Evolutionary conservation across 37 sponge, comb jelly and placozoan genomes (phyloP), one percentile per base, ranked within the genome.

Genomic region (Dysidea cf. avara): DNA sequence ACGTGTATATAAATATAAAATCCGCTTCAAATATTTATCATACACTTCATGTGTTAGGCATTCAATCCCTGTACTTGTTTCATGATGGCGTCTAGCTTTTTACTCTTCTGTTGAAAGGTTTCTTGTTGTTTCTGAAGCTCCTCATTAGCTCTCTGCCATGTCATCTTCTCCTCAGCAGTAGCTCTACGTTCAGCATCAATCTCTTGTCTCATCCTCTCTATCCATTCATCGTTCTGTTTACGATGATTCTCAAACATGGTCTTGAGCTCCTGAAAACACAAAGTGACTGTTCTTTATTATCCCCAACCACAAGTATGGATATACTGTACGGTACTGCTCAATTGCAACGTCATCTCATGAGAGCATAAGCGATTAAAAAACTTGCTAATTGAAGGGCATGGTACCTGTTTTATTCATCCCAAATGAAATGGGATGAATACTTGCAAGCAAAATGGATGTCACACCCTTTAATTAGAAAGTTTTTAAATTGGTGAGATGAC

Each of bases 41-140:
- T n/a, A n/a, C n/a, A n/a, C n/a, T n/a, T n/a, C n/a, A 7, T 7
- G 56, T 55, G 26, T 36, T 32, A 65, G 22, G 69, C 56, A 51
- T 65, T 39, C 22, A 88, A 74, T 0, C 91, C 91, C 60, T 90
- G 87, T 0, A 90, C 85, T 65, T 90, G 91, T 59, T 77, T 85
- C 91, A 90, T 90, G 28, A 90, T 84, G 56, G 91, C 82, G 24
- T 90, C 91, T 32, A 90, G 64, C 56, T 90, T 90, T 43, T 61
- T 80, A 46, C 86, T 74, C 63, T 85, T 90, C 47, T 81, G 59
- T 3, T 32, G 22, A 43, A 85, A 86, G 28, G 36, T 18, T 56
- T 85, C 83, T 29, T 76, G 57, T 24, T 86, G 73, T 34, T 18
- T 70, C 1, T 40, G 52, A 25, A 90, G 62, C 56, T 90, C 86